Percentiles rank a stretch among this genome's conserved stretches.
Evolutionary conservation across 2,888 invertebrate species (phyloP).

Genomic region (Oscheius sp.): DNA sequence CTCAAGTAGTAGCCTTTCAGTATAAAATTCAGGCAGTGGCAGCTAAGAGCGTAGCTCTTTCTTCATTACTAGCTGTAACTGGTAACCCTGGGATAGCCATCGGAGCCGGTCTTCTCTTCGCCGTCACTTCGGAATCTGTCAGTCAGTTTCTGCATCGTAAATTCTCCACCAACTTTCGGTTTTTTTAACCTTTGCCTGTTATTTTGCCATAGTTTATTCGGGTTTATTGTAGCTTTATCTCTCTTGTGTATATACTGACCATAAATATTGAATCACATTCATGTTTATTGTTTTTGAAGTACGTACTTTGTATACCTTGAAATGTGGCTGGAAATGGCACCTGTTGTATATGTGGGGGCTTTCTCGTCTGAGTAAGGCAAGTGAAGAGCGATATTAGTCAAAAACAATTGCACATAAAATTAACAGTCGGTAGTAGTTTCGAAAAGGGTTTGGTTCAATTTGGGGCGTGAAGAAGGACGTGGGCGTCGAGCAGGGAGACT

Average conservation of each 20-base stretch:
- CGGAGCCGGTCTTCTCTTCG: conserved; percentile 33
- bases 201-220: neutral
- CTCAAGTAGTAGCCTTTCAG: neutral
- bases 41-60: conserved; percentile 28
- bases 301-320: too few species aligned
- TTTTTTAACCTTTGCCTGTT: conserved; percentile 5
- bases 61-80: conserved; percentile 34
- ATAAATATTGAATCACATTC: too few species aligned
- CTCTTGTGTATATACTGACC: too few species aligned
- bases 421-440: conserved; percentile 28
- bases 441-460: conserved; percentile 21
- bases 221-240: too few species aligned
- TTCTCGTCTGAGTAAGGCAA: neutral
- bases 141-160: conserved; percentile 20
- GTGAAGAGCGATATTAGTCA: neutral
- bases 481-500: conserved; percentile 34
- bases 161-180: conserved; percentile 22
- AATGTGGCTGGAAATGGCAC: neutral
- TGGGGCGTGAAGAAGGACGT: conserved; percentile 10
- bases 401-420: conserved; percentile 20
- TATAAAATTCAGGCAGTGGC: conserved; percentile 29
- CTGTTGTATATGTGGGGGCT: neutral
- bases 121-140: conserved; percentile 19
- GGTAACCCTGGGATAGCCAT: conserved; percentile 29
- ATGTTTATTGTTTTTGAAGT: too few species aligned